Conservation (phyloP, 2,888 invertebrate species). For the Boloria euphrosyne region DNA sequence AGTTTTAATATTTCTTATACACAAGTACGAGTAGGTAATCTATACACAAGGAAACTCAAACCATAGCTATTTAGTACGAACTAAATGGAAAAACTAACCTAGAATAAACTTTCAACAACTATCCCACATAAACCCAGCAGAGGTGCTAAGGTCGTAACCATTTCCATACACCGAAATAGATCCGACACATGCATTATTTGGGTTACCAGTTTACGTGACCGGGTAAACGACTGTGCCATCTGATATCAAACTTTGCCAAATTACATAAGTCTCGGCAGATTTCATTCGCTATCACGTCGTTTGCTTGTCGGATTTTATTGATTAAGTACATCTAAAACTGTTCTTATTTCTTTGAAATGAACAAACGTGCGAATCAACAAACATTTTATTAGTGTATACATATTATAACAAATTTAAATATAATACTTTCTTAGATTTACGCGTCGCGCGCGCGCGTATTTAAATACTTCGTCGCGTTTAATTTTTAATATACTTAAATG, state of each 20-base stretch:
- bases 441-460: too few relatives aligned
- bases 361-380: too few relatives aligned
- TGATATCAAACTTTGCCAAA: slow-evolving; percentile 25
- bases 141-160: slow-evolving; percentile 39
- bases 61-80: too few relatives aligned
- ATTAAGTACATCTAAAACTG: too few relatives aligned
- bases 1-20: not conserved
- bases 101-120: not conserved
- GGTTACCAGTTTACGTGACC: slow-evolving; percentile 63
- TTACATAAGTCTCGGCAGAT: slow-evolving; percentile 9
- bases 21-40: not conserved
- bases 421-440: too few relatives aligned
- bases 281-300: not conserved
- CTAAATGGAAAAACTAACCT: not conserved
- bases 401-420: too few relatives aligned
- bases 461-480: too few relatives aligned
- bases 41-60: not conserved
- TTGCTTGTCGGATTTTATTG: not conserved
- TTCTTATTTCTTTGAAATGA: too few relatives aligned
- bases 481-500: too few relatives aligned
- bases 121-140: not conserved
- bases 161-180: slow-evolving; percentile 58
- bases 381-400: too few relatives aligned
- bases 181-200: slow-evolving; percentile 60
- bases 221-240: slow-evolving; percentile 47